These are phyloP conservation scores for Phragmatobia fuliginosa DNA, from an alignment of 2,888 invertebrate genomes.

Conservation along the genomic window DNA sequence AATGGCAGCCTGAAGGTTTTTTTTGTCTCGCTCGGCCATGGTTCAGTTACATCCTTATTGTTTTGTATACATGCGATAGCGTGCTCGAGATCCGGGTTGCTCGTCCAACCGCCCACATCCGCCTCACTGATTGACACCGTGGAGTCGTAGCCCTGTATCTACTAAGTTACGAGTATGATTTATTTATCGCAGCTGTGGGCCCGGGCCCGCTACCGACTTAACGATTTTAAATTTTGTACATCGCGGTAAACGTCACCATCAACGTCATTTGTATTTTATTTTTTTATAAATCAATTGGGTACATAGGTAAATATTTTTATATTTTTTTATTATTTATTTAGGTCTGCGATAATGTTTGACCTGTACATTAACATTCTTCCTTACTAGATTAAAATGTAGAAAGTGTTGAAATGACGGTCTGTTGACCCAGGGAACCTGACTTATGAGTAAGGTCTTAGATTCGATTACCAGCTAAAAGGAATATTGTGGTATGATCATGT, in stretches of 20 bases:
- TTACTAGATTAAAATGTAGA: neutral
- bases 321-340: too few relatives aligned
- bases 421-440: too few relatives aligned
- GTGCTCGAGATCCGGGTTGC: constrained; percentile 13
- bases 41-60: constrained; percentile 7
- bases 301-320: too few relatives aligned
- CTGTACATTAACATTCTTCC: neutral
- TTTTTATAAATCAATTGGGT: too few relatives aligned
- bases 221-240: neutral
- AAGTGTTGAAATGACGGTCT: too few relatives aligned
- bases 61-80: constrained; percentile 9
- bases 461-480: neutral
- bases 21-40: constrained; percentile 4
- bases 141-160: neutral
- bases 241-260: neutral
- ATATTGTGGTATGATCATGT: neutral
- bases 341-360: too few relatives aligned
- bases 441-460: neutral
- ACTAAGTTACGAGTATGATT: neutral
- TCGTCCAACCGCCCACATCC: neutral
- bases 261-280: neutral
- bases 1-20: constrained; percentile 7
- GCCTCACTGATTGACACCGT: neutral
- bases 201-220: neutral
- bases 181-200: neutral